Conservation (phyloP, 2,888 invertebrate species). For the Lottia scabra region DNA sequence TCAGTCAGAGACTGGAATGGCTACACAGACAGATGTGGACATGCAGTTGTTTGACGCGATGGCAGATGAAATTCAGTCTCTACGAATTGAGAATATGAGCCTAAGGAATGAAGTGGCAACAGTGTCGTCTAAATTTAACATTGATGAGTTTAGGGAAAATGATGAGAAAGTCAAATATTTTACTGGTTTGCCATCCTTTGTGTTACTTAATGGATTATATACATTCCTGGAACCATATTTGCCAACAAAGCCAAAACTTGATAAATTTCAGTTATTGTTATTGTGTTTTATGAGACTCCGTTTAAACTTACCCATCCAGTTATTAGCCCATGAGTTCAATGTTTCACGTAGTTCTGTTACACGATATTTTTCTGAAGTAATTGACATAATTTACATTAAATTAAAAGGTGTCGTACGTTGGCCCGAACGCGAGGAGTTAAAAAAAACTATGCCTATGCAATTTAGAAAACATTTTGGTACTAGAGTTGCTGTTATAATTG, state of each 20-base stretch:
- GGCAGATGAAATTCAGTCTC: not conserved
- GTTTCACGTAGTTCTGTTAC: not conserved
- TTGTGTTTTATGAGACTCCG: not conserved
- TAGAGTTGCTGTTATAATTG: slow-evolving; percentile 26
- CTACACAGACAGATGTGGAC: not conserved
- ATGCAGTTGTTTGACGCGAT: not conserved
- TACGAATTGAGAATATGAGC: not conserved
- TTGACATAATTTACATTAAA: not conserved
- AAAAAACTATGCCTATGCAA: slow-evolving; percentile 19
- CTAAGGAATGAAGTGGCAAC: not conserved
- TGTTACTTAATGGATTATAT: not conserved
- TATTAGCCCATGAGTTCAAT: not conserved
- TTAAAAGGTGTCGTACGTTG: slow-evolving; percentile 5
- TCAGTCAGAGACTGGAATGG: not conserved
- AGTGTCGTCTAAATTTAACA: not conserved
- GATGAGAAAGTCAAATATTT: not conserved
- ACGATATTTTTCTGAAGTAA: not conserved
- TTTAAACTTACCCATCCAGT: not conserved
- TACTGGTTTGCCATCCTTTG: not conserved
- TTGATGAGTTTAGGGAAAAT: not conserved
- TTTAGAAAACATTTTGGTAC: slow-evolving; percentile 17
- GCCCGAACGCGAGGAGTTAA: slow-evolving; percentile 13
- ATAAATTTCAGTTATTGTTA: not conserved
- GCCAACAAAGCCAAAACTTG: not conserved
- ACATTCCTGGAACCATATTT: not conserved